These are phyloP conservation scores for Papilio glaucus DNA, from an alignment of 1,140 invertebrate genomes.

Conservation along the genomic window DNA sequence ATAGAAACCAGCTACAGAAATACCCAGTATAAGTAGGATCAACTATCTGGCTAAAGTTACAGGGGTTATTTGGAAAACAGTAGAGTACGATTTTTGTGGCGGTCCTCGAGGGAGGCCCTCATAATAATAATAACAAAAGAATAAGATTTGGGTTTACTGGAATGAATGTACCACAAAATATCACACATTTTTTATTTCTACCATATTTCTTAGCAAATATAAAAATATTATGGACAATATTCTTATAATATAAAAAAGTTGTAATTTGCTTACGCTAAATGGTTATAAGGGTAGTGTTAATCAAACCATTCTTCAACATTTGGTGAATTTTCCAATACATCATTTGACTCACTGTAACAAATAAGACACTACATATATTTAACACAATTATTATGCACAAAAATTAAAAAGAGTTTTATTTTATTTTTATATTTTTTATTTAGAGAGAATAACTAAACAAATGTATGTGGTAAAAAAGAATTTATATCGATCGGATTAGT, in stretches of 20 bases:
- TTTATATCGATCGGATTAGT: too few relatives aligned
- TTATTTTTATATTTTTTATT: too few relatives aligned
- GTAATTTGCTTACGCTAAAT: not conserved
- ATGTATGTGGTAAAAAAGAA: too few relatives aligned
- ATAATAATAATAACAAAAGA: not conserved
- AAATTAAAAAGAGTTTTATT: too few relatives aligned
- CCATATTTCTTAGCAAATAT: not conserved
- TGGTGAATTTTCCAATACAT: slow-evolving; percentile 90
- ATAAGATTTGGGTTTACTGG: not conserved
- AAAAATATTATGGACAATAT: slow-evolving; percentile 7
- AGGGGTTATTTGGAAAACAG: too few relatives aligned
- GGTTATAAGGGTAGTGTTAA: slow-evolving; percentile 52
- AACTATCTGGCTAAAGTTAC: too few relatives aligned
- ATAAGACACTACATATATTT: slow-evolving; percentile 44
- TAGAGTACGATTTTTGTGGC: too few relatives aligned
- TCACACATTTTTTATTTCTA: slow-evolving; percentile 11
- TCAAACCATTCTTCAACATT: slow-evolving; percentile 83
- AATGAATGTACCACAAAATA: not conserved
- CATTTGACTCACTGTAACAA: slow-evolving; percentile 90
- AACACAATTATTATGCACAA: too few relatives aligned
- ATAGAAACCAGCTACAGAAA: too few relatives aligned
- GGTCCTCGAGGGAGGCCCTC: too few relatives aligned
- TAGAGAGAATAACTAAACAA: too few relatives aligned
- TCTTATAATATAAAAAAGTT: not conserved
- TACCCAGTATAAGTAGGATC: too few relatives aligned